Evolutionary conservation across 23 tunicate species (phyloP).

Genomic region (Phallusia fumigata): DNA sequence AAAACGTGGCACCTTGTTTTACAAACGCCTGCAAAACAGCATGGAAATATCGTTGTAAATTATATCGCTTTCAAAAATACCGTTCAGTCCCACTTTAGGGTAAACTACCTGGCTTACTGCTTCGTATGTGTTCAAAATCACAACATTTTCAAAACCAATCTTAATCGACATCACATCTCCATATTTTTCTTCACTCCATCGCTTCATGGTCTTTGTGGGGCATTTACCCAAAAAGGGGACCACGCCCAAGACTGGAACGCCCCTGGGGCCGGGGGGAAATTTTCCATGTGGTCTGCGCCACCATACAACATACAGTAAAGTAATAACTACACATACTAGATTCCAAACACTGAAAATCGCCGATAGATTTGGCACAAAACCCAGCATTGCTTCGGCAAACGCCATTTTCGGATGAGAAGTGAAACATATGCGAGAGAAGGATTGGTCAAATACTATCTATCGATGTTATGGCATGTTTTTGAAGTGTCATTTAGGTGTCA

Average conservation of each 20-base stretch:
- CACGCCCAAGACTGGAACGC: conserved; percentile 5
- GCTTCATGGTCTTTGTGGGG: not conserved
- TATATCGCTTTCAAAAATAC: too few relatives aligned
- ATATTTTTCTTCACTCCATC: not conserved
- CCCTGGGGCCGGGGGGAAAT: conserved; percentile 11
- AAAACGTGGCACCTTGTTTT: conserved; percentile 11
- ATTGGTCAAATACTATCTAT: too few relatives aligned
- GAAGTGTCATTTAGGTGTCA: too few relatives aligned
- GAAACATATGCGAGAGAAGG: too few relatives aligned
- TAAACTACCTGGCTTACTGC: not conserved
- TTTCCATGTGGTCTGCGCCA: not conserved
- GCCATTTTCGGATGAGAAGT: too few relatives aligned
- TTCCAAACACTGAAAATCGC: not conserved
- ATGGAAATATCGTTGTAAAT: too few relatives aligned
- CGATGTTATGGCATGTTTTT: too few relatives aligned
- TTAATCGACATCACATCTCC: conserved; percentile 10
- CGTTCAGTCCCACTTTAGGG: not conserved
- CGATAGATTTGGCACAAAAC: not conserved
- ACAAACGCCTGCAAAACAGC: conserved; percentile 11
- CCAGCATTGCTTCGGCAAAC: too few relatives aligned
- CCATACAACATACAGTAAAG: not conserved
- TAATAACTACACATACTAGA: not conserved
- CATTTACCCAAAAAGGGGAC: not conserved
- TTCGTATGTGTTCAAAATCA: not conserved
- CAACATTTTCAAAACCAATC: not conserved